Conservation (phyloP, 1,140 invertebrate species). For the Drosophila arizonae region DNA sequence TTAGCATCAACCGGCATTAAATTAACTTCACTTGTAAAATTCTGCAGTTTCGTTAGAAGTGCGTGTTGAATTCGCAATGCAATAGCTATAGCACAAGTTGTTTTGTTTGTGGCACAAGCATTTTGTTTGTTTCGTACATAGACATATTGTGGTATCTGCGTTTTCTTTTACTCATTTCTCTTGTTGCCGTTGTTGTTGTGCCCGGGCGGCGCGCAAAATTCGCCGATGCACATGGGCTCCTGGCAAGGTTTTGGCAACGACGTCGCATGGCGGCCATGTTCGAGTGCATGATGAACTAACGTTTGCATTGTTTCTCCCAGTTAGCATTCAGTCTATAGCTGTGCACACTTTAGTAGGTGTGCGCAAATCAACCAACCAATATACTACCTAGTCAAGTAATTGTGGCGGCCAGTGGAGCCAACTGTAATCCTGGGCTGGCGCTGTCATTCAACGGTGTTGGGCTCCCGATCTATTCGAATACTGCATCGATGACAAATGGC, state of each 20-base stretch:
- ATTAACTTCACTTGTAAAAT: slow-evolving; percentile 2
- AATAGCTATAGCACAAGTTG: not conserved
- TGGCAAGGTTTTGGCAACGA: not conserved
- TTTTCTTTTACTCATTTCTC: not conserved
- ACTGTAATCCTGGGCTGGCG: slow-evolving; percentile 26
- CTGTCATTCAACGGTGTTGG: slow-evolving; percentile 18
- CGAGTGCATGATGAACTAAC: not conserved
- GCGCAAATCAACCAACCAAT: slow-evolving; percentile 35
- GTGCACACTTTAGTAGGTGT: slow-evolving; percentile 39
- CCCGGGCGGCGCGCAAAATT: slow-evolving; percentile 34
- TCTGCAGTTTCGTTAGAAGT: slow-evolving; percentile 10
- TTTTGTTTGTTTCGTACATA: not conserved
- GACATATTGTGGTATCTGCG: not conserved
- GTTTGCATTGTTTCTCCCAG: too few relatives aligned
- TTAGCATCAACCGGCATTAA: slow-evolving; percentile 34
- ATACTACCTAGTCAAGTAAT: slow-evolving; percentile 34
- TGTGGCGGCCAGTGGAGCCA: slow-evolving; percentile 34
- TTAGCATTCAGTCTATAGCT: not conserved
- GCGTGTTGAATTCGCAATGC: slow-evolving; percentile 7
- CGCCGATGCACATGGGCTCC: not conserved
- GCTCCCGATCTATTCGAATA: slow-evolving; percentile 8
- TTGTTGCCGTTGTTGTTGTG: not conserved
- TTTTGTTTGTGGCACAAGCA: not conserved
- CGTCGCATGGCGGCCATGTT: slow-evolving; percentile 6
- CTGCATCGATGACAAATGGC: slow-evolving; percentile 28